A percentile compares a stretch with the other conserved stretches of the same genome.
Evolutionary conservation across 2,888 invertebrate genomes (phyloP).

Genomic region (Cinara cedri): DNA sequence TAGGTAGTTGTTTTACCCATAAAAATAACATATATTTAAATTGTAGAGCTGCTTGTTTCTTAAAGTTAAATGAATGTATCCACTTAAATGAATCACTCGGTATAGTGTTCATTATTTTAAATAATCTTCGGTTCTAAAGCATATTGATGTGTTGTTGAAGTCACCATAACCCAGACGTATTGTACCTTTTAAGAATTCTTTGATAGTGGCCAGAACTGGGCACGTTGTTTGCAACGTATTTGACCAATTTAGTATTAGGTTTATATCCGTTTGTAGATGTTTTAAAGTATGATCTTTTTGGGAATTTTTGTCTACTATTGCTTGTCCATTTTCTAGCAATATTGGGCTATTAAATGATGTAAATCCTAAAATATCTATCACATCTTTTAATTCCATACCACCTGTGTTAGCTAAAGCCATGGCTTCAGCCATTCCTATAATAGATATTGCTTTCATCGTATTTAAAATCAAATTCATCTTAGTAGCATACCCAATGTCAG

Average conservation of each 20-base stretch:
- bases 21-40: too few relatives aligned
- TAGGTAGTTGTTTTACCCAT: too few relatives aligned
- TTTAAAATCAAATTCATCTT: slow-evolving; percentile 94
- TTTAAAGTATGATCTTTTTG: slow-evolving; percentile 85
- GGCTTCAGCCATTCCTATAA: slow-evolving; percentile 90
- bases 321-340: slow-evolving; percentile 84
- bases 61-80: too few relatives aligned
- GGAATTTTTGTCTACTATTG: slow-evolving; percentile 83
- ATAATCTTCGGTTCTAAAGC: slow-evolving; percentile 84
- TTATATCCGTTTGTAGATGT: slow-evolving; percentile 95
- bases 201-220: slow-evolving; percentile 87
- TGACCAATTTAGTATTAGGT: slow-evolving; percentile 84
- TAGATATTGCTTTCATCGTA: slow-evolving; percentile 85
- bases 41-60: too few relatives aligned
- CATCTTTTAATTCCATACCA: slow-evolving; percentile 85
- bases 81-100: too few relatives aligned
- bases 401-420: slow-evolving; percentile 92
- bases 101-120: too few relatives aligned
- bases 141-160: slow-evolving; percentile 92
- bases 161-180: slow-evolving; percentile 92
- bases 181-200: slow-evolving; percentile 96
- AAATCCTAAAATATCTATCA: slow-evolving; percentile 85
- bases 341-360: slow-evolving; percentile 85
- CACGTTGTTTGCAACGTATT: slow-evolving; percentile 90
- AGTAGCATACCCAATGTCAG: slow-evolving; percentile 90